These are phyloP conservation scores for Drosophila carrolli DNA, from an alignment of 1,140 invertebrate species.

Conservation along the genomic window DNA sequence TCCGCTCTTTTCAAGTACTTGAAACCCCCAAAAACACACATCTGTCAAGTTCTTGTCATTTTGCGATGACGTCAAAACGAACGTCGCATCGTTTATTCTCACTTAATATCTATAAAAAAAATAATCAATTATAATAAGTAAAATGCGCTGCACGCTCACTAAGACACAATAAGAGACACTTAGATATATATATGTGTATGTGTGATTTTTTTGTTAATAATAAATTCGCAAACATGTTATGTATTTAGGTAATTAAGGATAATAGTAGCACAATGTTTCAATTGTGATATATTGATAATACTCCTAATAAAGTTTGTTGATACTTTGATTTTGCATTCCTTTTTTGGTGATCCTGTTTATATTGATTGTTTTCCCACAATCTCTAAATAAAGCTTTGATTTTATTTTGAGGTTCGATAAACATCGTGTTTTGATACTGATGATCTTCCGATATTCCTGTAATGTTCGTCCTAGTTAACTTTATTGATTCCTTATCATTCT, in stretches of 20 bases:
- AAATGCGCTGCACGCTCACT: slow-evolving; percentile 41
- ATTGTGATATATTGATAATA: neutral
- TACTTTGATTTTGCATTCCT: neutral
- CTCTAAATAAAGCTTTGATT: slow-evolving; percentile 5
- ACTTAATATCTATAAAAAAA: slow-evolving; percentile 39
- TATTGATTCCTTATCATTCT: neutral
- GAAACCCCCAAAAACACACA: slow-evolving; percentile 1
- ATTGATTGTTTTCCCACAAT: neutral
- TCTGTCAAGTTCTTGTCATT: slow-evolving; percentile 12
- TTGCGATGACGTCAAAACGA: slow-evolving; percentile 43
- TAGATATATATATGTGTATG: slow-evolving; percentile 5
- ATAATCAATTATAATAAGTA: slow-evolving; percentile 43
- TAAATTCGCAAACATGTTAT: slow-evolving; percentile 23
- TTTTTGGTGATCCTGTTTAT: neutral
- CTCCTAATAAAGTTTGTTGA: slow-evolving; percentile 1
- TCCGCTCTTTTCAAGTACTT: neutral
- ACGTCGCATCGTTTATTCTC: slow-evolving; percentile 46
- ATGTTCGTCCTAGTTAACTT: neutral
- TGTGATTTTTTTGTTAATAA: neutral
- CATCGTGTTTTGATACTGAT: neutral
- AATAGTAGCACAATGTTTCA: neutral
- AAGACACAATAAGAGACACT: slow-evolving; percentile 22
- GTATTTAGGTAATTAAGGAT: slow-evolving; percentile 9
- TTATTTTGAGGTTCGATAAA: neutral
- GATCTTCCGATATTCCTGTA: slow-evolving; percentile 5